phyloP scores from a whole-genome alignment of 1,140 invertebrate species.

The Telenomus remus region DNA sequence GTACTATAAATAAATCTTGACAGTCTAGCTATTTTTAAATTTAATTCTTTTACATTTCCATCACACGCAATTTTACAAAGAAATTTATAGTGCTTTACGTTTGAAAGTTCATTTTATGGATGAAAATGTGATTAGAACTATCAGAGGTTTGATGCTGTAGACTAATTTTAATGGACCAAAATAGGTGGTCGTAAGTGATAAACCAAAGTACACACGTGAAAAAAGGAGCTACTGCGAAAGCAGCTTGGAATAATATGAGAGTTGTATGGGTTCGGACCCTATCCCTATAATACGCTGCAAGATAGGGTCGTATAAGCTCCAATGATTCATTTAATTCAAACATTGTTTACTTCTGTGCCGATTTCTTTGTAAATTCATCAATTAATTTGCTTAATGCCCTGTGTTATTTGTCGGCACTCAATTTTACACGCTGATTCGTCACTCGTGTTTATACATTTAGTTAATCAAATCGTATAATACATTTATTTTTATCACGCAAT shows the following conservation, averaged over 20 bases:
- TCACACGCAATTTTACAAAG: too few relatives aligned
- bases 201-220: constrained; percentile 12
- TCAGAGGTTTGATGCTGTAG: too few relatives aligned
- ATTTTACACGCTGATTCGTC: constrained; percentile 27
- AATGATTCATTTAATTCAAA: constrained; percentile 39
- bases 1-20: too few relatives aligned
- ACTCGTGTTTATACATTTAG: not conserved
- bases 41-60: too few relatives aligned
- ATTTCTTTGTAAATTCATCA: constrained; percentile 27
- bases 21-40: too few relatives aligned
- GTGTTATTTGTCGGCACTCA: constrained; percentile 11
- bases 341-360: constrained; percentile 27
- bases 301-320: constrained; percentile 35
- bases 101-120: too few relatives aligned
- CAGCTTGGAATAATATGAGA: constrained; percentile 25
- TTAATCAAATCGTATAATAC: not conserved
- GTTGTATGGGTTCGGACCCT: constrained; percentile 36
- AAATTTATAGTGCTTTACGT: too few relatives aligned
- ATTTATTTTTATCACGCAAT: not conserved
- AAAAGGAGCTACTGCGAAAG: constrained; percentile 12
- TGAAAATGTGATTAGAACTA: too few relatives aligned
- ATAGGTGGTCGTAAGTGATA: constrained; percentile 27
- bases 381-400: constrained; percentile 27
- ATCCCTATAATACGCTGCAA: constrained; percentile 26
- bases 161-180: constrained; percentile 8